Conservation (phyloP, 2,888 invertebrate species). For the Alitta virens region DNA sequence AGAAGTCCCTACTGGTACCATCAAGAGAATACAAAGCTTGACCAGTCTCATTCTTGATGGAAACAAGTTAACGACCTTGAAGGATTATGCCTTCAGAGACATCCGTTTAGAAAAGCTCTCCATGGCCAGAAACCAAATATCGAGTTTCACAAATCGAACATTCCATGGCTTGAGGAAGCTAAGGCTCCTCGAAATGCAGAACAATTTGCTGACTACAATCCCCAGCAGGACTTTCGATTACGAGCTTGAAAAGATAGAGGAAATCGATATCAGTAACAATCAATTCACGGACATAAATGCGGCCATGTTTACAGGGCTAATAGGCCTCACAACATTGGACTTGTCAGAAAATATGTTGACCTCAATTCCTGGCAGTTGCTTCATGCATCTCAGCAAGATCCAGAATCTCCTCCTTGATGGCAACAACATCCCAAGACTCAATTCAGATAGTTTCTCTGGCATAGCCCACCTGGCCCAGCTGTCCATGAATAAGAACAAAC, state of each 20-base stretch:
- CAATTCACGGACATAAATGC: neutral
- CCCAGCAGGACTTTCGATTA: conserved; percentile 17
- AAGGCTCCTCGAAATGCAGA: conserved; percentile 12
- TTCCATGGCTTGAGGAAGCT: conserved; percentile 19
- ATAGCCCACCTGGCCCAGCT: conserved; percentile 8
- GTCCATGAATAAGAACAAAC: conserved; percentile 14
- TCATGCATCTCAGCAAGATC: conserved; percentile 9
- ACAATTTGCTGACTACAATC: conserved; percentile 14
- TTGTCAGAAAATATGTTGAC: conserved; percentile 17
- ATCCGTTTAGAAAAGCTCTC: conserved; percentile 18
- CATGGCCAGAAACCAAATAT: conserved; percentile 14
- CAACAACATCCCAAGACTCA: conserved; percentile 9
- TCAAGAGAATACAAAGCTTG: conserved; percentile 16
- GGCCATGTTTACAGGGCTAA: conserved; percentile 16
- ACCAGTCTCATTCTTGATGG: conserved; percentile 14
- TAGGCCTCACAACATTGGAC: conserved; percentile 11
- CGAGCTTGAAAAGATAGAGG: conserved; percentile 16
- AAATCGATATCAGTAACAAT: conserved; percentile 19
- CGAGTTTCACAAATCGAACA: neutral
- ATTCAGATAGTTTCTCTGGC: conserved; percentile 9
- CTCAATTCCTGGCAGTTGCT: conserved; percentile 13
- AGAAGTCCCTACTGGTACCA: conserved; percentile 8
- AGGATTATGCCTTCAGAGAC: conserved; percentile 17
- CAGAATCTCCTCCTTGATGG: conserved; percentile 11
- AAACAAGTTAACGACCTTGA: conserved; percentile 10